A percentile compares a stretch with the other conserved stretches of the same genome.
These are phyloP conservation scores for Stichopus chloronotus DNA, from an alignment of 35 echinoderm and acorn worm genomes.

Conservation along the genomic window DNA sequence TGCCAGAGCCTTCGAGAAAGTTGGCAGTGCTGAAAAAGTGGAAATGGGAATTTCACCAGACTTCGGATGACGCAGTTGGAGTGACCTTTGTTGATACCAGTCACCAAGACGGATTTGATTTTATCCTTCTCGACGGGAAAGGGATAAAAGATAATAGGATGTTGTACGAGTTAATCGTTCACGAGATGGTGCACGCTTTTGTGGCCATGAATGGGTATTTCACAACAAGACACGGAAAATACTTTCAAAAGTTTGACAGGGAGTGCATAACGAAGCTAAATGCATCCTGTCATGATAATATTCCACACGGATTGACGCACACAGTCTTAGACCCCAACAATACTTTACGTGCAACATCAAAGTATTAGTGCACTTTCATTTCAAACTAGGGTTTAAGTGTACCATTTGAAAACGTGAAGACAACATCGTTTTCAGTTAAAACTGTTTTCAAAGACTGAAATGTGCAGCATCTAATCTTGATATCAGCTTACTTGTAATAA, in stretches of 20 bases:
- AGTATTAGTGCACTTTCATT: no score
- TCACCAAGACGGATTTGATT: constrained; percentile 41
- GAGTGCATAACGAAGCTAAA: constrained; percentile 23
- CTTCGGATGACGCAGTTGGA: not conserved
- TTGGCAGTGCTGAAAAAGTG: constrained; percentile 34
- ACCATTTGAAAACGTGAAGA: no score
- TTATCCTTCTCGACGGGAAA: constrained; percentile 4
- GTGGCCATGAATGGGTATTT: constrained; percentile 37
- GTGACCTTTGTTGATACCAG: not conserved
- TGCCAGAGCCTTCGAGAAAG: not conserved
- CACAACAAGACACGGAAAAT: not conserved
- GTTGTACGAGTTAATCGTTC: not conserved
- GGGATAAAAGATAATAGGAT: not conserved
- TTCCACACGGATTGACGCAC: not conserved
- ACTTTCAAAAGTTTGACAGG: not conserved
- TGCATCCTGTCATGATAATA: not conserved
- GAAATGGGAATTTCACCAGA: not conserved
- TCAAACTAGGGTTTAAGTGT: no score
- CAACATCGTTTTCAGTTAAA: no score
- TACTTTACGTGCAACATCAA: not conserved
- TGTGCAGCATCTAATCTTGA: no score
- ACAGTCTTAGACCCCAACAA: not conserved
- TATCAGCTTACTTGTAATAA: no score
- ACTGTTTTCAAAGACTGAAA: no score
- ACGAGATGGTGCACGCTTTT: constrained; percentile 34